Evolutionary conservation across 2,888 invertebrate genomes (phyloP).

Genomic region (Diabrotica balteata): DNA sequence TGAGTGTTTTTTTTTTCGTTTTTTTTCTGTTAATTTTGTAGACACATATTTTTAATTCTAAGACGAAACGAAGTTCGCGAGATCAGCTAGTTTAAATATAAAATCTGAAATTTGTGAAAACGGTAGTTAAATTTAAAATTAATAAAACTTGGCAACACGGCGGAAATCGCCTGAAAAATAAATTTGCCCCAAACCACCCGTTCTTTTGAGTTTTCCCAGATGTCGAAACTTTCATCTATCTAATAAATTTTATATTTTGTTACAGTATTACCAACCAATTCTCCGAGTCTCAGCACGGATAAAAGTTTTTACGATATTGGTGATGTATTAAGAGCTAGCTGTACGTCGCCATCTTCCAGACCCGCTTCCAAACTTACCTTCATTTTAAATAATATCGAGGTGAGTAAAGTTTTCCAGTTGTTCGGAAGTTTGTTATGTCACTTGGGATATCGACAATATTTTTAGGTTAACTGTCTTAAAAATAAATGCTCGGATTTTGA

Average conservation of each 20-base stretch:
- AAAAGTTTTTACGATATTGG: slow-evolving; percentile 78
- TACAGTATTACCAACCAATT: slow-evolving; percentile 72
- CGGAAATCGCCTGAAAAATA: background rate
- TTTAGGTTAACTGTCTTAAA: too few relatives aligned
- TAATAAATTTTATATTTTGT: slow-evolving; percentile 34
- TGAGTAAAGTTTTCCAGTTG: slow-evolving; percentile 57
- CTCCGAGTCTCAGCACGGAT: slow-evolving; percentile 73
- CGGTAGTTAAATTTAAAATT: too few relatives aligned
- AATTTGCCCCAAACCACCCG: background rate
- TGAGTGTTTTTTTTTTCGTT: too few relatives aligned
- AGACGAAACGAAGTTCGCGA: too few relatives aligned
- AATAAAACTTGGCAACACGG: too few relatives aligned
- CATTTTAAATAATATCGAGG: slow-evolving; percentile 79
- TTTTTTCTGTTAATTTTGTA: too few relatives aligned
- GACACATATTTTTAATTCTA: too few relatives aligned
- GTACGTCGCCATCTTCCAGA: slow-evolving; percentile 79
- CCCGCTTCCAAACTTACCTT: slow-evolving; percentile 79
- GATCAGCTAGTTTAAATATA: too few relatives aligned
- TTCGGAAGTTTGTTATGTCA: slow-evolving; percentile 10
- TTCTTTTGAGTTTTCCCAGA: background rate
- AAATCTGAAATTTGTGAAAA: background rate
- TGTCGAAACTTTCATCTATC: slow-evolving; percentile 18
- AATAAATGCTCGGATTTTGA: too few relatives aligned
- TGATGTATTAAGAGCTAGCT: slow-evolving; percentile 78
- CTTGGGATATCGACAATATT: too few relatives aligned